phyloP scores from a whole-genome alignment of 2,888 invertebrate genomes.

The Nephrotoma guestfalica region DNA sequence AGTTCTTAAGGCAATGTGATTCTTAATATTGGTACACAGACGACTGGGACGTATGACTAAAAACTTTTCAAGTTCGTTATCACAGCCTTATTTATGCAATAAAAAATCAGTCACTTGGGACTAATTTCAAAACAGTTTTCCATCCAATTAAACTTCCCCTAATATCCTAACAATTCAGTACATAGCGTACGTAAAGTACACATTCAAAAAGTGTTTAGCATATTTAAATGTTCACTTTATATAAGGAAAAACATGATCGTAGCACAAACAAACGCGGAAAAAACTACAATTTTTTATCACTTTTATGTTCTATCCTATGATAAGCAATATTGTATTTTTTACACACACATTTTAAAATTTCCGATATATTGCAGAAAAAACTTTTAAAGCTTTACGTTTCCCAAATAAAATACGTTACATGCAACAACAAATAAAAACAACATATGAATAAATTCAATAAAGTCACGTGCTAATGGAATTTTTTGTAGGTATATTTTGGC shows the following conservation, averaged over 20 bases:
- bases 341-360: neutral
- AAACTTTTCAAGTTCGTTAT: too few relatives aligned
- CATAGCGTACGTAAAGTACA: neutral
- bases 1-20: too few relatives aligned
- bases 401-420: neutral
- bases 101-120: too few relatives aligned
- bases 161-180: neutral
- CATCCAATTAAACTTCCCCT: neutral
- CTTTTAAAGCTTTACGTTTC: neutral
- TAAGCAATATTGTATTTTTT: neutral
- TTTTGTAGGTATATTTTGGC: neutral
- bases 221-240: neutral
- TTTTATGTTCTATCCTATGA: neutral
- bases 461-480: slow-evolving; percentile 3
- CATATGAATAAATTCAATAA: slow-evolving; percentile 2
- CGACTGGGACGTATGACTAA: too few relatives aligned
- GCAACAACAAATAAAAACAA: neutral
- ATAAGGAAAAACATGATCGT: neutral
- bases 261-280: neutral
- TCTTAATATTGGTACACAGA: too few relatives aligned
- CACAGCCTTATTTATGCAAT: too few relatives aligned
- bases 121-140: neutral
- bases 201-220: neutral
- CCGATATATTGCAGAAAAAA: neutral
- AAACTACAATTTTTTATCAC: neutral